Base-by-base conservation (phyloP, 2,797 vertebrate species). In the Falco berigora region DNA sequence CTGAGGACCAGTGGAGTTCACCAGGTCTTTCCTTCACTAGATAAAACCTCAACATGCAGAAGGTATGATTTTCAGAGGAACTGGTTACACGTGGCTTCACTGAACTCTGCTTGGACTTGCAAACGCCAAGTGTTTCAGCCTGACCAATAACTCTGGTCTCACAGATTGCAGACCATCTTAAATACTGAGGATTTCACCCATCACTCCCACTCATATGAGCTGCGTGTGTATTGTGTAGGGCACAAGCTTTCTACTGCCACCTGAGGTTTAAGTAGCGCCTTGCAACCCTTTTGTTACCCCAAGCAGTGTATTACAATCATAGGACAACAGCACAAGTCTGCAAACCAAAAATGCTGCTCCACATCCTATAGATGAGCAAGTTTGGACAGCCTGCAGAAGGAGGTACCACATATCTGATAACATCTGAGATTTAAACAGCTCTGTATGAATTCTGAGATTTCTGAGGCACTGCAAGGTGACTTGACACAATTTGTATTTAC, bases 81-180 rank as follows among this genome's bases (percentile, higher is more conserved):
- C 1, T 2, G 50, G 12, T 42, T 4, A 23, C 20, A 6, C 1
- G 3, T 6, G 59, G 58, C 24, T 58, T 38, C 4, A 0, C 10
- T 19, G 36, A 38, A 47, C 63, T 76, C 27, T 21, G 42, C 28
- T 23, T 34, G 38, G 18, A 40, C 22, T 53, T 68, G 50, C 16
- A 44, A 58, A 64, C 12, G 21, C 12, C 0, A 3, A 80, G 40
- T 3, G 2, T 38, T 81, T 49, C 50, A 76, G 18, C 10, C 38
- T 53, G 52, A 75, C 6, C 58, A 34, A 7, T 21, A 61, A 27
- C 15, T 40, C n/a, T 8, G 24, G 49, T 42, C 71, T 52, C 27
- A 19, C 8, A 10, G 38, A 30, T 12, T 12, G 4, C 44, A 53
- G 23, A 20, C 12, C 19, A 8, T 10, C n/a, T 49, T 53, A 5